phyloP scores from a whole-genome alignment of 2,888 invertebrate species.

The Frankliniella fusca region DNA sequence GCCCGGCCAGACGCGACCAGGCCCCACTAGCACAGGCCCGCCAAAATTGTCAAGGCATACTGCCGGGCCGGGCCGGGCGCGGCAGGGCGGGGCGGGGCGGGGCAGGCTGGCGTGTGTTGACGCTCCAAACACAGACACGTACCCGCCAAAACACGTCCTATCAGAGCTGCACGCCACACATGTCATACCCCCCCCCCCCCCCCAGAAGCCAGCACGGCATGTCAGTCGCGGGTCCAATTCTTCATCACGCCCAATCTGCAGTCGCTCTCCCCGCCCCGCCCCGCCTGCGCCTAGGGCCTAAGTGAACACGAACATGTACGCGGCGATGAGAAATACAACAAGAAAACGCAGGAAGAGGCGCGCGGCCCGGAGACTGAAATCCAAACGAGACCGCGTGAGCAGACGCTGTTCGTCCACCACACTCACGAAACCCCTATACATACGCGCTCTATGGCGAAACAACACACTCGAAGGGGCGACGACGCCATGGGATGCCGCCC shows the following conservation, averaged over 20 bases:
- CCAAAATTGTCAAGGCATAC: slow-evolving; percentile 8
- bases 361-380: too few species aligned
- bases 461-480: background rate
- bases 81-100: background rate
- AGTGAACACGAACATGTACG: too few species aligned
- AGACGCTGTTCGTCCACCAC: too few species aligned
- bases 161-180: background rate
- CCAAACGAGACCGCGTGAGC: too few species aligned
- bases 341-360: too few species aligned
- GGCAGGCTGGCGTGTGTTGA: background rate
- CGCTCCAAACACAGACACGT: slow-evolving; percentile 22
- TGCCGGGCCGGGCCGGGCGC: background rate
- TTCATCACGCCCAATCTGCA: too few species aligned
- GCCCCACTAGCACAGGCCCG: background rate
- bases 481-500: background rate
- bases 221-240: too few species aligned
- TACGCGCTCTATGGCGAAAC: too few species aligned
- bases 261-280: too few species aligned
- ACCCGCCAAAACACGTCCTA: background rate
- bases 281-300: too few species aligned
- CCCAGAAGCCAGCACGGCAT: background rate
- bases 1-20: background rate
- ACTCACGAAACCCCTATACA: too few species aligned
- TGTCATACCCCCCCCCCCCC: background rate
- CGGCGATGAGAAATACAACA: too few species aligned